Evolutionary conservation across 2,888 invertebrate genomes (phyloP).

Genomic region (Lordiphosa fenestrarum): DNA sequence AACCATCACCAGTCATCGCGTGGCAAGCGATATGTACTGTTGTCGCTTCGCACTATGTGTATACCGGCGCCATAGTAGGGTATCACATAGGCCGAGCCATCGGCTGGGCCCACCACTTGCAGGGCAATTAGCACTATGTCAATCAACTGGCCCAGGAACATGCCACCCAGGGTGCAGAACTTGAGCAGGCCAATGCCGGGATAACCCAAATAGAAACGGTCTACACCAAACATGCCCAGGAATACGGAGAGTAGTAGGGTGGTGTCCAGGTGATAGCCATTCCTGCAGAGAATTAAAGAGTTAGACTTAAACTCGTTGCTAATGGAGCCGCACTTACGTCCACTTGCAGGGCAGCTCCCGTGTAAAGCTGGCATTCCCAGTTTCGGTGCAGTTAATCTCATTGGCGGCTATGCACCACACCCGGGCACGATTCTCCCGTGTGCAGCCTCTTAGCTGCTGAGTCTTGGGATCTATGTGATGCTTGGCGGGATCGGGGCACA

Average conservation of each 20-base stretch:
- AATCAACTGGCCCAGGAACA: slow-evolving; percentile 96
- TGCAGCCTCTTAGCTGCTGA: slow-evolving; percentile 92
- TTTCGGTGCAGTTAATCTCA: slow-evolving; percentile 90
- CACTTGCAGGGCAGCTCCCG: slow-evolving; percentile 94
- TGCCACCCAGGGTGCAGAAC: slow-evolving; percentile 96
- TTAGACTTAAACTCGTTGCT: not conserved
- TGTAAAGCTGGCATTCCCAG: slow-evolving; percentile 89
- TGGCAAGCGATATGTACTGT: slow-evolving; percentile 90
- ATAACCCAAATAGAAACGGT: slow-evolving; percentile 99
- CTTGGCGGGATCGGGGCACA: slow-evolving; percentile 89
- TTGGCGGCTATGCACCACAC: slow-evolving; percentile 91
- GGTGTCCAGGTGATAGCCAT: slow-evolving; percentile 96
- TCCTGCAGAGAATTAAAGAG: slow-evolving; percentile 83
- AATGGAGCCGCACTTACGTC: slow-evolving; percentile 87
- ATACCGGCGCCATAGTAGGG: slow-evolving; percentile 96
- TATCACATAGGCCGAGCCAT: slow-evolving; percentile 96
- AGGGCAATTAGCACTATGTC: slow-evolving; percentile 92
- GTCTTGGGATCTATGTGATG: slow-evolving; percentile 92
- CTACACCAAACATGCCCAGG: slow-evolving; percentile 98
- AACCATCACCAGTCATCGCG: slow-evolving; percentile 83
- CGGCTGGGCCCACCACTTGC: slow-evolving; percentile 93
- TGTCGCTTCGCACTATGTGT: slow-evolving; percentile 89
- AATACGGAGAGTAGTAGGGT: slow-evolving; percentile 96
- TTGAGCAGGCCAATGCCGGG: slow-evolving; percentile 97
- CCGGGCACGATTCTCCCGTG: slow-evolving; percentile 44